Conservation (phyloP, 2,888 invertebrate genomes). For the Celastrina argiolus region DNA sequence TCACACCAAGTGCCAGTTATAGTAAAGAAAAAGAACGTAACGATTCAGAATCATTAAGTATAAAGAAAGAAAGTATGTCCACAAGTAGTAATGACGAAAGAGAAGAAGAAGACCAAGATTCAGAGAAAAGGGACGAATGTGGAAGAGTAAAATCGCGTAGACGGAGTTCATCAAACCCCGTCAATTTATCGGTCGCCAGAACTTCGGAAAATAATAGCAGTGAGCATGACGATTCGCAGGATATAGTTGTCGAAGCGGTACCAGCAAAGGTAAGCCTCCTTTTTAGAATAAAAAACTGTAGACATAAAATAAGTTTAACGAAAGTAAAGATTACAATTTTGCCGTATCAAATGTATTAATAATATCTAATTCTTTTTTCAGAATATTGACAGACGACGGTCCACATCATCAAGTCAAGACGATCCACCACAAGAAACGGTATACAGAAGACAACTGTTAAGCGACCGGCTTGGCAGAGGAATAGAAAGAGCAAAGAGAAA, state of each 20-base stretch:
- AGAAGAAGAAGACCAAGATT: slow-evolving; percentile 68
- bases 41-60: slow-evolving; percentile 64
- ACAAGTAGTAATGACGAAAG: slow-evolving; percentile 74
- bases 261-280: slow-evolving; percentile 63
- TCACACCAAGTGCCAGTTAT: slow-evolving; percentile 67
- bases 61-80: slow-evolving; percentile 75
- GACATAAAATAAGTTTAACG: not conserved
- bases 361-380: slow-evolving; percentile 40
- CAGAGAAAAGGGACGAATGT: slow-evolving; percentile 74
- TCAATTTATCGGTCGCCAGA: slow-evolving; percentile 84
- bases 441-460: slow-evolving; percentile 79
- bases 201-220: slow-evolving; percentile 78
- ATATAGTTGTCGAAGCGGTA: slow-evolving; percentile 74
- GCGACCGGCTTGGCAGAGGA: slow-evolving; percentile 79
- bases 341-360: too few relatives aligned
- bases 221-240: slow-evolving; percentile 75
- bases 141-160: slow-evolving; percentile 77
- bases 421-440: slow-evolving; percentile 73
- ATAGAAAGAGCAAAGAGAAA: slow-evolving; percentile 80
- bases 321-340: too few relatives aligned
- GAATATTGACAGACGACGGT: slow-evolving; percentile 70
- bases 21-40: slow-evolving; percentile 68
- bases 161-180: slow-evolving; percentile 88
- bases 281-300: not conserved
- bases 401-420: slow-evolving; percentile 73